These are phyloP conservation scores for Semnornis frantzii DNA, from an alignment of 2,113 vertebrate species.

Conservation along the genomic window DNA sequence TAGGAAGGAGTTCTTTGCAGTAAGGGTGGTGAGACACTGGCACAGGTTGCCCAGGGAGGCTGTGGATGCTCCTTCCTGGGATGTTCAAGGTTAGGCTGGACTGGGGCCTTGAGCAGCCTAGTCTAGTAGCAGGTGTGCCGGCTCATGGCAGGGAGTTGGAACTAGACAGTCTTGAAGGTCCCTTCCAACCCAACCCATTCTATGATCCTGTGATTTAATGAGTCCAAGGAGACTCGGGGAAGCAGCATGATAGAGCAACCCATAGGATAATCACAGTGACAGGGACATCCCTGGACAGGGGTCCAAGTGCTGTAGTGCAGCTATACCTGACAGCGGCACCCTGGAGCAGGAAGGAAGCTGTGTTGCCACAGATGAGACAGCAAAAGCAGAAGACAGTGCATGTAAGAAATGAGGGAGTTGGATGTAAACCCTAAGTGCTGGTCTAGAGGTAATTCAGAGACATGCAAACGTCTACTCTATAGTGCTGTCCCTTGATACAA, in stretches of 20 bases:
- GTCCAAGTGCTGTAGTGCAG: not conserved
- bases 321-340: not conserved
- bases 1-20: too few species aligned
- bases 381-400: not conserved
- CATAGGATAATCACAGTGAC: not conserved
- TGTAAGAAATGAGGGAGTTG: accelerated
- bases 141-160: too few species aligned
- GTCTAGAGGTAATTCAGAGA: not conserved
- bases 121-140: too few species aligned
- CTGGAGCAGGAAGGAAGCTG: not conserved
- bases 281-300: not conserved
- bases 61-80: too few species aligned
- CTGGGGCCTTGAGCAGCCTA: too few species aligned
- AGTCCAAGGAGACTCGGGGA: not conserved
- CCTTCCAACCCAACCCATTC: too few species aligned
- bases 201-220: too few species aligned
- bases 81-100: too few species aligned
- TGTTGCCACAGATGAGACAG: not conserved
- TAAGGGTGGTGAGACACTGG: too few species aligned
- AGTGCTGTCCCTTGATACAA: not conserved
- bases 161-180: too few species aligned
- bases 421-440: not conserved
- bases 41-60: too few species aligned
- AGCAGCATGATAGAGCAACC: not conserved
- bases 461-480: not conserved